Evolutionary conservation across 2,113 vertebrate species (phyloP).

Genomic region (Hemiscyllium ocellatum): DNA sequence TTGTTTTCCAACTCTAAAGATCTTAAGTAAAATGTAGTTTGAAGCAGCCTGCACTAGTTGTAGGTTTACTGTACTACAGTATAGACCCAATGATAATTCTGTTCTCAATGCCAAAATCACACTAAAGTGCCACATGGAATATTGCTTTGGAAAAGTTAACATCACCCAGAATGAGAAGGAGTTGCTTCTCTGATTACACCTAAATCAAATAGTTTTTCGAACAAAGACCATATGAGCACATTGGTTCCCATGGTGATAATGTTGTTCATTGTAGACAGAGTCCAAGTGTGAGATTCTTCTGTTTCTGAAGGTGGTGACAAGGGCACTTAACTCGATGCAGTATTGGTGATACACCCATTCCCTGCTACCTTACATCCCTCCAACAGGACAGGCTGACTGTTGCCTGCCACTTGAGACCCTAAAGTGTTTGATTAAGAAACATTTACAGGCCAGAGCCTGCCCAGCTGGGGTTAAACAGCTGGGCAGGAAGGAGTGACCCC

Average conservation of each 20-base stretch:
- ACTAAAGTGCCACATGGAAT: background rate
- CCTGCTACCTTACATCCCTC: too few relatives aligned
- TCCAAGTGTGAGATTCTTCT: background rate
- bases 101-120: background rate
- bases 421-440: too few relatives aligned
- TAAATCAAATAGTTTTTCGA: background rate
- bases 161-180: background rate
- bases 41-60: background rate
- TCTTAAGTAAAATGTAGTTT: background rate
- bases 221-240: background rate
- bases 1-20: background rate
- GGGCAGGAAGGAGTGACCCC: too few relatives aligned
- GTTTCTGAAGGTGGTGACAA: too few relatives aligned
- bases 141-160: background rate
- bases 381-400: too few relatives aligned
- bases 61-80: background rate
- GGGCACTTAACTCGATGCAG: too few relatives aligned
- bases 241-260: background rate
- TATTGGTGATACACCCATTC: too few relatives aligned
- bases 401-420: too few relatives aligned
- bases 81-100: background rate
- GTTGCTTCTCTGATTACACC: background rate
- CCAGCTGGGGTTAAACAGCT: too few relatives aligned
- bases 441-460: too few relatives aligned
- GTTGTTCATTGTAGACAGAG: background rate